Evolutionary conservation across 2,113 vertebrate genomes (phyloP).

Genomic region (Gallinago jamesoni): DNA sequence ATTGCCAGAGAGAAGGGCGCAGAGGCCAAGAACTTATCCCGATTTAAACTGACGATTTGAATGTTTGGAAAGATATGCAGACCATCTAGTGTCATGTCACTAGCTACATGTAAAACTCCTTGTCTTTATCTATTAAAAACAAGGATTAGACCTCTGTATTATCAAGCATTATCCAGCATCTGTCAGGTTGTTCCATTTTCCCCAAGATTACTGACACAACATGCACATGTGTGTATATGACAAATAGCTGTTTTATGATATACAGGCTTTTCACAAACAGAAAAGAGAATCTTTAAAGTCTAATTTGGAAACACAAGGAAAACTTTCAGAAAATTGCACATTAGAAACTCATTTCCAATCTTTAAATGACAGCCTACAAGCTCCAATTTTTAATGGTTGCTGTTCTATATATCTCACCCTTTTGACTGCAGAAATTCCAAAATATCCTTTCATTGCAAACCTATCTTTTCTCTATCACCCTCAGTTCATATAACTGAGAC

Average conservation of each 20-base stretch:
- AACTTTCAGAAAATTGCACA: neutral
- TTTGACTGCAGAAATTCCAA: neutral
- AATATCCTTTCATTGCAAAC: neutral
- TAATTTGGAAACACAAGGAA: neutral
- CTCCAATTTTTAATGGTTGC: neutral
- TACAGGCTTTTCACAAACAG: neutral
- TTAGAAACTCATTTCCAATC: neutral
- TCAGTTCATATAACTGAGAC: neutral
- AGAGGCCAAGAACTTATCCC: neutral
- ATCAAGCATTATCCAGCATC: constrained; percentile 34
- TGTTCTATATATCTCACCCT: neutral
- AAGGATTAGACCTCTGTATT: constrained; percentile 11
- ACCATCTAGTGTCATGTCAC: neutral
- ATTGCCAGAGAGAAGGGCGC: neutral
- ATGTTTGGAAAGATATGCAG: neutral
- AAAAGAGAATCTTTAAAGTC: neutral
- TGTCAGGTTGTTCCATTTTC: constrained; percentile 43
- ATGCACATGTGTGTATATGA: neutral
- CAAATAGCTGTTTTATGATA: neutral
- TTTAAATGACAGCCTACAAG: neutral
- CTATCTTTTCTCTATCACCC: neutral
- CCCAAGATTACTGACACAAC: neutral
- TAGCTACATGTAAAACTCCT: neutral
- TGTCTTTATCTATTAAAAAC: neutral
- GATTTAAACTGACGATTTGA: neutral